phyloP scores from a whole-genome alignment of 2,888 invertebrate species.

The Asteroscopus sphinx region DNA sequence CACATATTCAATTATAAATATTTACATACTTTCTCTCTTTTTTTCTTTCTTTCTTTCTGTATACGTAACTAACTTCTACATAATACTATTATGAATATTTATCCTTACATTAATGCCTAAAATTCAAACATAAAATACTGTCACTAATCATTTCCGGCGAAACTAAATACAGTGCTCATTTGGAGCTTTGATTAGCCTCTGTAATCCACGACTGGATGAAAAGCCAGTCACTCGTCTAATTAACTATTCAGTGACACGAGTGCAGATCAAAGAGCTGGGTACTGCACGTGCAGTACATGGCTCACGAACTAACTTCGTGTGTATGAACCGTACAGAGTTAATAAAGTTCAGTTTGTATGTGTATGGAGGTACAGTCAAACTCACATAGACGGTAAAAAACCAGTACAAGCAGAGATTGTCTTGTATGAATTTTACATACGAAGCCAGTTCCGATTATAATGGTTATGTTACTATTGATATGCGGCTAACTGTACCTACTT shows the following conservation, averaged over 20 bases:
- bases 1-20: too few relatives aligned
- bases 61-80: too few relatives aligned
- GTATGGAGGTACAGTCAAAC: too few relatives aligned
- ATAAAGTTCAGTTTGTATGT: slow-evolving; percentile 7
- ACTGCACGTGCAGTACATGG: slow-evolving; percentile 41
- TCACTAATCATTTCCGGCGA: slow-evolving; percentile 7
- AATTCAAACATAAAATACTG: slow-evolving; percentile 6
- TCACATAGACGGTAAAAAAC: too few relatives aligned
- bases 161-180: slow-evolving; percentile 28
- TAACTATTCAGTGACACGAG: slow-evolving; percentile 59
- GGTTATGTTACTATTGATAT: too few relatives aligned
- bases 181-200: slow-evolving; percentile 35
- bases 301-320: slow-evolving; percentile 4
- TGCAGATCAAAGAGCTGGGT: slow-evolving; percentile 48
- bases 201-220: slow-evolving; percentile 42
- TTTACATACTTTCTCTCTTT: too few relatives aligned
- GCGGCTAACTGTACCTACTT: too few relatives aligned
- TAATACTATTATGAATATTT: neutral
- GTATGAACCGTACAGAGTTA: slow-evolving; percentile 4
- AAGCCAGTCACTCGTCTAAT: slow-evolving; percentile 49
- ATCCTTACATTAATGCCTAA: neutral
- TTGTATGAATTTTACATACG: too few relatives aligned
- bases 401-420: too few relatives aligned
- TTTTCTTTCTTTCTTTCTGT: too few relatives aligned
- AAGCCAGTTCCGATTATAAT: too few relatives aligned